Evolutionary conservation across 2,113 vertebrate genomes (phyloP), one percentile per base, ranked within the genome.

Genomic region (Hemichromis elongatus): DNA sequence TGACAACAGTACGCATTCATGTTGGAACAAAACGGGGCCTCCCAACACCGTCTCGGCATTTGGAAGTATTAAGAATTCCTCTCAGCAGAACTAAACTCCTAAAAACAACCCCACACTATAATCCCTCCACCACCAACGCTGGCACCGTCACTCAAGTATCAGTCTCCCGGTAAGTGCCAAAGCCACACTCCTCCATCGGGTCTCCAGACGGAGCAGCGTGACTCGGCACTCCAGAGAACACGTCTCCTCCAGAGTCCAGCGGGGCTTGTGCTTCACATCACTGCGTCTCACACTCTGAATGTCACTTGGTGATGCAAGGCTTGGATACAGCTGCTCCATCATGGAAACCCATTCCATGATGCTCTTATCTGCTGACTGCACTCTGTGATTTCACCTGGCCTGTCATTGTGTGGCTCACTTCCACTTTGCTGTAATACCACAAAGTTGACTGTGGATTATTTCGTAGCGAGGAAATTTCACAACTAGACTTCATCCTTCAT

Each of bases 151-250:
- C 9, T 21, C 52, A 1, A n/a, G 19, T 53, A 53, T 0, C 50
- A n/a, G 19, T 53, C 50, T 53, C 19, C 50, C 10, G 50, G 9
- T n/a, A 53, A 53, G 9, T 53, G 3, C 9, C 0, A 0, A 53
- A 53, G 19, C 30, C 52, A 53, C 19, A 53, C 3, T n/a, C 52
- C 52, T 53, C 19, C 52, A n/a, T 53, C 52, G 45, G 14, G 16
- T 14, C 9, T 18, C 50, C 2, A 53, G 19, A 53, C 9, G 19
- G 19, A n/a, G n/a, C n/a, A n/a, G n/a, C n/a, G n/a, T n/a, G 30
- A 33, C 5, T 33, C 6, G 30, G 6, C 30, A 6, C 30, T 33
- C 30, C 30, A 33, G 30, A 33, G 52, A 21, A 53, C 19, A 21
- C 9, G 7, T 47, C 45, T 47, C 0, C 35, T 37, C 35, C 10